Evolutionary conservation across 2,888 invertebrate species (phyloP).

Genomic region (Hydrotaea cyrtoneurina): DNA sequence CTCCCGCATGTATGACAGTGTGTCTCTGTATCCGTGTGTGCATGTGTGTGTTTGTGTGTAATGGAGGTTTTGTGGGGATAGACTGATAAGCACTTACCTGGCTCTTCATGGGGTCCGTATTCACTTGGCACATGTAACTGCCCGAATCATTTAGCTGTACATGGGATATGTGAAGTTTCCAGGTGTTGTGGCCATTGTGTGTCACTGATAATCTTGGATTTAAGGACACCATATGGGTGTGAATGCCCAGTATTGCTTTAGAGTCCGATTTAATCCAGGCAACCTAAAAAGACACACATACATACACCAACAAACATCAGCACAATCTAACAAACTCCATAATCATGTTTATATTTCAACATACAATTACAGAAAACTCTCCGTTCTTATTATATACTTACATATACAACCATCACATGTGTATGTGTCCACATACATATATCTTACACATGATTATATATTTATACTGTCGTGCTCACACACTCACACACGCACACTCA

Average conservation of each 20-base stretch:
- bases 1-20: constrained; percentile 16
- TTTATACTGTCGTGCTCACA: too few species aligned
- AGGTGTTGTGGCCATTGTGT: constrained; percentile 95
- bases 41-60: constrained; percentile 27
- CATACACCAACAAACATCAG: constrained; percentile 64
- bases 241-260: constrained; percentile 93
- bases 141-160: constrained; percentile 95
- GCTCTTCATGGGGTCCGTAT: constrained; percentile 94
- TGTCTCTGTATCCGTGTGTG: constrained; percentile 5
- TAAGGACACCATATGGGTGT: constrained; percentile 93
- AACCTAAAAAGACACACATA: constrained; percentile 84
- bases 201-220: constrained; percentile 93
- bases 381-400: neutral
- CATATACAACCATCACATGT: neutral
- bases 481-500: neutral
- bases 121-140: constrained; percentile 96
- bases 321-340: constrained; percentile 31
- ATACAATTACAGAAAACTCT: neutral
- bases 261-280: constrained; percentile 96
- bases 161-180: constrained; percentile 94
- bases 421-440: neutral
- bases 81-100: constrained; percentile 84
- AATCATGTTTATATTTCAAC: constrained; percentile 26
- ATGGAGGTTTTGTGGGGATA: constrained; percentile 57
- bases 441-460: too few species aligned